These are phyloP conservation scores for Yasuhikotakia modesta DNA, from an alignment of 2,797 vertebrate species.

Conservation along the genomic window DNA sequence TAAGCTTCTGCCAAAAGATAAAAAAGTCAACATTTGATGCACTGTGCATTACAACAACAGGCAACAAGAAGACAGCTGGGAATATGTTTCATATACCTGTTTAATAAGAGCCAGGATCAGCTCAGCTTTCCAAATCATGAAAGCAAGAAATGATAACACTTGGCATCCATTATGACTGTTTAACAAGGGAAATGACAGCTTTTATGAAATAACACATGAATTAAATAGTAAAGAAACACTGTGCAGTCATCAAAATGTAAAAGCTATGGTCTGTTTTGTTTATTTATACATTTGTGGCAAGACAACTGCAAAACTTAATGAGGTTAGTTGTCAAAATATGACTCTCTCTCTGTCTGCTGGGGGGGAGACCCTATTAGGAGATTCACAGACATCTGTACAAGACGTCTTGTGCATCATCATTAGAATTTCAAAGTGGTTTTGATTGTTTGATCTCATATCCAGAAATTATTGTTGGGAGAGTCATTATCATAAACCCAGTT, in stretches of 20 bases:
- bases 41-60: slow-evolving; percentile 15
- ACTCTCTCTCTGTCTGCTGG: slow-evolving; percentile 58
- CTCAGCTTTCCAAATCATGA: not conserved
- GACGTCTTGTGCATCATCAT: slow-evolving; percentile 63
- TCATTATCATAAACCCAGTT: slow-evolving; percentile 71
- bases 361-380: slow-evolving; percentile 65
- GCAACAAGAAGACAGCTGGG: not conserved
- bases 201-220: slow-evolving; percentile 36
- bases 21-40: slow-evolving; percentile 41
- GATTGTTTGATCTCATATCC: slow-evolving; percentile 76
- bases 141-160: not conserved
- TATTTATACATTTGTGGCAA: slow-evolving; percentile 65
- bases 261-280: slow-evolving; percentile 40
- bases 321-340: slow-evolving; percentile 60
- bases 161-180: slow-evolving; percentile 3
- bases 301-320: slow-evolving; percentile 58
- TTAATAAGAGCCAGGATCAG: not conserved
- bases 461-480: slow-evolving; percentile 70
- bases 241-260: slow-evolving; percentile 14
- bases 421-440: slow-evolving; percentile 77
- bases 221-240: slow-evolving; percentile 14
- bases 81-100: not conserved
- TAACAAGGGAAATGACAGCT: not conserved
- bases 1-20: slow-evolving; percentile 39
- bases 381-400: slow-evolving; percentile 63